Percentiles rank a stretch among this genome's conserved stretches.
Evolutionary conservation across 2,888 invertebrate species (phyloP).

Genomic region (Microplitis deprimator): DNA sequence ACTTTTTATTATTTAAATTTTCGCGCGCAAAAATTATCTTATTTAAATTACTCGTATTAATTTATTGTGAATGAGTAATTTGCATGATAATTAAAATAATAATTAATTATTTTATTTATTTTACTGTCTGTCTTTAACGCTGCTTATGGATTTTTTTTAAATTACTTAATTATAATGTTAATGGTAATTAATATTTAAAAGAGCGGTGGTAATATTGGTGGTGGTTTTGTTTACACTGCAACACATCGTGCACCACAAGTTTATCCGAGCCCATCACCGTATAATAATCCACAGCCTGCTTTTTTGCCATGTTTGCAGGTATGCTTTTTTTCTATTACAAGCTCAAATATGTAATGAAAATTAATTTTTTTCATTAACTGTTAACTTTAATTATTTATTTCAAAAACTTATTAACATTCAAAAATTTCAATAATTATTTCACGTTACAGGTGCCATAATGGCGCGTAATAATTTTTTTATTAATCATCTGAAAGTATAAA

Average conservation of each 20-base stretch:
- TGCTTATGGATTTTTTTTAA: not conserved
- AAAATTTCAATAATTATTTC: too few species aligned
- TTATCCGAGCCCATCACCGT: slow-evolving; percentile 69
- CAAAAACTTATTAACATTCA: too few species aligned
- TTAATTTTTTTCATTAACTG: too few species aligned
- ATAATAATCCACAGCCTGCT: slow-evolving; percentile 70
- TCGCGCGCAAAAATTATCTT: not conserved
- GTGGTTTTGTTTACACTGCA: slow-evolving; percentile 66
- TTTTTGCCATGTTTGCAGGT: slow-evolving; percentile 70
- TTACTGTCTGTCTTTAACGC: slow-evolving; percentile 12
- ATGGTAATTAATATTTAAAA: slow-evolving; percentile 41
- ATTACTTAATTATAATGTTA: not conserved
- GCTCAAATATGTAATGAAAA: not conserved
- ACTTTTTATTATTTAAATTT: too few species aligned
- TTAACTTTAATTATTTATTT: too few species aligned
- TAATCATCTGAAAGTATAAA: too few species aligned
- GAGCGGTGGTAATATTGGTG: slow-evolving; percentile 65
- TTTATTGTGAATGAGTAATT: slow-evolving; percentile 29
- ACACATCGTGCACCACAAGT: slow-evolving; percentile 69
- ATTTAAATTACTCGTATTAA: slow-evolving; percentile 30
- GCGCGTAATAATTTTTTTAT: too few species aligned
- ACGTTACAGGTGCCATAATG: too few species aligned
- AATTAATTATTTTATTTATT: not conserved
- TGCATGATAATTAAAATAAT: slow-evolving; percentile 31
- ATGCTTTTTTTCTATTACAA: slow-evolving; percentile 44